phyloP scores from a whole-genome alignment of 2,113 vertebrate genomes.

The Perca flavescens region DNA sequence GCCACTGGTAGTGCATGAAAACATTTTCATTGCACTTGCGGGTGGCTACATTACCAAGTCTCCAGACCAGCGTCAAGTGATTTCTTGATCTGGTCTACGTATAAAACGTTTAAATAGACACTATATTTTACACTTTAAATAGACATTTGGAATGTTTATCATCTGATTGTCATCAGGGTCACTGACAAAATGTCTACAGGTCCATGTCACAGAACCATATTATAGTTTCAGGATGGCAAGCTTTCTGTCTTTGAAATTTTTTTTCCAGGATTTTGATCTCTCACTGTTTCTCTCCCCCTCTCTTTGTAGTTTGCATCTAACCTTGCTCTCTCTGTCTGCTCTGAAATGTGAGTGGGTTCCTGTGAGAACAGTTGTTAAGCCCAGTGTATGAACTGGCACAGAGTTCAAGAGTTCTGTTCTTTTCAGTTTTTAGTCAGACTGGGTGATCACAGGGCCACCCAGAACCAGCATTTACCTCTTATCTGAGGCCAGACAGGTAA shows the following conservation, averaged over 20 bases:
- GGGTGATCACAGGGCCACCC: slow-evolving; percentile 75
- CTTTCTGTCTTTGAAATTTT: slow-evolving; percentile 22
- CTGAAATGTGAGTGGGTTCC: slow-evolving; percentile 66
- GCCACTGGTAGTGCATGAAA: background rate
- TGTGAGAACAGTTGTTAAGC: slow-evolving; percentile 64
- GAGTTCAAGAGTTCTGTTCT: slow-evolving; percentile 59
- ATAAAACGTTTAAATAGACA: background rate
- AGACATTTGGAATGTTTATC: background rate
- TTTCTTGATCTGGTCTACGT: too few relatives aligned
- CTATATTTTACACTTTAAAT: background rate
- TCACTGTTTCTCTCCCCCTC: slow-evolving; percentile 24
- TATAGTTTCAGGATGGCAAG: slow-evolving; percentile 29
- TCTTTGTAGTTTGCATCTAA: slow-evolving; percentile 30
- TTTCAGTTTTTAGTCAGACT: slow-evolving; percentile 53
- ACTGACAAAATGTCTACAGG: background rate
- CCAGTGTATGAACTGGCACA: slow-evolving; percentile 74
- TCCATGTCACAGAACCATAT: slow-evolving; percentile 21
- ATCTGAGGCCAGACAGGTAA: slow-evolving; percentile 64
- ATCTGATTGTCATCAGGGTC: background rate
- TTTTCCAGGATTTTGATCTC: slow-evolving; percentile 53
- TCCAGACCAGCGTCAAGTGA: too few relatives aligned
- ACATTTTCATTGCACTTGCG: background rate
- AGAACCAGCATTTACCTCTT: slow-evolving; percentile 57
- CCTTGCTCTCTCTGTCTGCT: slow-evolving; percentile 45
- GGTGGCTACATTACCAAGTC: background rate